Conservation (phyloP, 2,113 vertebrate genomes). For the Otus sunia region DNA sequence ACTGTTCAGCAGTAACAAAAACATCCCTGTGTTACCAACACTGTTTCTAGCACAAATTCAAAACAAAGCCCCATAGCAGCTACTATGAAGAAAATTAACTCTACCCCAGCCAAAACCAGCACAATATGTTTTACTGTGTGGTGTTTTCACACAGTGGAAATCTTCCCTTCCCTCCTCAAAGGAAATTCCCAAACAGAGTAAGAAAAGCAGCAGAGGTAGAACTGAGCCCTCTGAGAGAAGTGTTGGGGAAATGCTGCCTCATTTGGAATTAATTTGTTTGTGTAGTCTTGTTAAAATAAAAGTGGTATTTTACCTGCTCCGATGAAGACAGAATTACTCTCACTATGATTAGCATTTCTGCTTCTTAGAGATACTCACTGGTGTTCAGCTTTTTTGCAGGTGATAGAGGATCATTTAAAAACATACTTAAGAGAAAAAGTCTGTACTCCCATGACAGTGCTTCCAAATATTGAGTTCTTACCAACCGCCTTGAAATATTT, state of each 20-base stretch:
- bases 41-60: too few species aligned
- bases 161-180: background rate
- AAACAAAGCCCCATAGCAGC: too few species aligned
- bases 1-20: too few species aligned
- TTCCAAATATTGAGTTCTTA: background rate
- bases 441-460: background rate
- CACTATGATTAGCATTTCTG: constrained; percentile 7
- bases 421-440: constrained; percentile 3
- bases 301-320: constrained; percentile 50
- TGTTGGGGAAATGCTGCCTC: background rate
- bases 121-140: background rate
- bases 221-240: background rate
- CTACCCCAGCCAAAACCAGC: too few species aligned
- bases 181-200: background rate
- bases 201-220: constrained; percentile 16
- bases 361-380: background rate
- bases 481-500: background rate
- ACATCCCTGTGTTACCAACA: too few species aligned
- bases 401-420: background rate
- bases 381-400: background rate
- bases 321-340: constrained; percentile 57
- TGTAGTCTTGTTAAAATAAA: constrained; percentile 34
- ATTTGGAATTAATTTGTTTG: constrained; percentile 56
- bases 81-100: too few species aligned
- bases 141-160: background rate